Evolutionary conservation across 2,888 invertebrate genomes (phyloP).

Genomic region (Rhagonycha fulva): DNA sequence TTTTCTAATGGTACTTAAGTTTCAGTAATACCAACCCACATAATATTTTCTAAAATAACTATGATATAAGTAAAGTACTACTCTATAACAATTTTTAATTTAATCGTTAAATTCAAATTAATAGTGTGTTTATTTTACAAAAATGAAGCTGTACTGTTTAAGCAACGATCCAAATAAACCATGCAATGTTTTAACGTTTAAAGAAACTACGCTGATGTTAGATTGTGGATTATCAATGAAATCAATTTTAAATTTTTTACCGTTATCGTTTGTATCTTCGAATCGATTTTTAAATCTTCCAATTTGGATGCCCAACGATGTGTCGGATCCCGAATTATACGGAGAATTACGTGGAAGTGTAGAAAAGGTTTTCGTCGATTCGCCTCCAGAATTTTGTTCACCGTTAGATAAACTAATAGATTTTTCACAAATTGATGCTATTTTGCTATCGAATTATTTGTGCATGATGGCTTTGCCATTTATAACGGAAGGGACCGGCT

Average conservation of each 20-base stretch:
- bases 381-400: slow-evolving; percentile 90
- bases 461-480: slow-evolving; percentile 96
- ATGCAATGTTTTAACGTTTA: slow-evolving; percentile 91
- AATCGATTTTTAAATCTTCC: slow-evolving; percentile 74
- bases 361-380: slow-evolving; percentile 89
- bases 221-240: slow-evolving; percentile 93
- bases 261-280: slow-evolving; percentile 85
- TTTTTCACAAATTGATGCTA: slow-evolving; percentile 91
- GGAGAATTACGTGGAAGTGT: slow-evolving; percentile 91
- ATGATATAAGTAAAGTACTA: too few relatives aligned
- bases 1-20: too few relatives aligned
- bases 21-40: too few relatives aligned
- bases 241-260: slow-evolving; percentile 87
- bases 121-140: too few relatives aligned
- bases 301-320: slow-evolving; percentile 78
- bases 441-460: slow-evolving; percentile 94
- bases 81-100: too few relatives aligned
- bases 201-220: slow-evolving; percentile 90
- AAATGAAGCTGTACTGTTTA: slow-evolving; percentile 68
- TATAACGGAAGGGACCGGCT: slow-evolving; percentile 92
- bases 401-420: slow-evolving; percentile 88
- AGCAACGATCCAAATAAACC: slow-evolving; percentile 93
- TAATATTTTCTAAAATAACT: too few relatives aligned
- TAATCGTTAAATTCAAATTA: too few relatives aligned
- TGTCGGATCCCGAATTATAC: slow-evolving; percentile 79